Base-by-base conservation (phyloP, 2,888 invertebrate species). In the Blastobasis adustella region DNA sequence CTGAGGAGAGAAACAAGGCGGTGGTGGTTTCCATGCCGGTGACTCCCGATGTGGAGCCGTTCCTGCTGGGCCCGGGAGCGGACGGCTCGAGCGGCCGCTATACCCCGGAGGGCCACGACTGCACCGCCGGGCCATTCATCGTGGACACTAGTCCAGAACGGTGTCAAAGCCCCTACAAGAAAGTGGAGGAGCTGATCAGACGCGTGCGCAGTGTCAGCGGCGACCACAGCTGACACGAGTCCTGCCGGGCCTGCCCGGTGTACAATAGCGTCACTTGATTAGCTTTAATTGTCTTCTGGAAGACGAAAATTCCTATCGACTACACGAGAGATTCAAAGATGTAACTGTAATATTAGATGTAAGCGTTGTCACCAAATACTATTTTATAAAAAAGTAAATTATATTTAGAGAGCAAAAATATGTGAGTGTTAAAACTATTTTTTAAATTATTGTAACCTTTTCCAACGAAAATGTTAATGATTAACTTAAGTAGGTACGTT, bases 141-240 rank as follows among this genome's bases (percentile, higher is more conserved):
- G 86, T 88, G 64, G 75, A 86, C 45, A 66, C 73, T 7, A 76
- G 68, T 47, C 71, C 76, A 47, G 80, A 80, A 36, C 62, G 67
- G 54, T 81, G 82, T 58, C 85, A 87, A 60, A 87, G 87, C 59
- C 86, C 88, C 0, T 87, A 83, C 52, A 84, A 72, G 61, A 76
- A 75, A 52, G 85, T 88, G 0, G 88, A 87, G 58, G 83, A 85
- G 54, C 65, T 88, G 51, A 79, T 88, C 10, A 67, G 87, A 36
- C 70, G 86, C 55, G 87, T 87, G 6, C 77, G 82, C 47, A 86
- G 82, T 51, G 85, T 73, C 23, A 79, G 76, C 45, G 75, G 75
- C 0, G 85, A 85, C n/a, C 73, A 81, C 57, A 88, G 87, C 84
- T 88, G 88, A 88, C 88, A 80, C 50, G 84, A 86, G 61, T 65